Base-by-base conservation (phyloP, 2,888 invertebrate species). In the Carcina quercana region DNA sequence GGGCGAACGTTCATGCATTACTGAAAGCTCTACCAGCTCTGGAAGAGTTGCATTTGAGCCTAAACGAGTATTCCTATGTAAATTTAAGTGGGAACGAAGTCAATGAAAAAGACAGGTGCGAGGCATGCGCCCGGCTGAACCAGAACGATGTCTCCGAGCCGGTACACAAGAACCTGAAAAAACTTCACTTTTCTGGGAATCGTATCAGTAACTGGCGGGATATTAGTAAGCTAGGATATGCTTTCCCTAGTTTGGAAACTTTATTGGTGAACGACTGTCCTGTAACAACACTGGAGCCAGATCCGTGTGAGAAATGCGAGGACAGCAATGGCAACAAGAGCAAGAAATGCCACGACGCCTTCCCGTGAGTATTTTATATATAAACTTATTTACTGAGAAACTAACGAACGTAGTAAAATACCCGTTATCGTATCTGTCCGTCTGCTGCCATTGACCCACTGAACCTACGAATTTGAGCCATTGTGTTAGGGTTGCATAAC, bases 31-130 rank as follows among this genome's bases (percentile, higher is more conserved):
- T 94, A 41, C 92, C 91, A 35, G 89, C 90, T 61, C 85, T 97
- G 25, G 93, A 95, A 82, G 97, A 97, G 75, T 84, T 98, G 43
- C 97, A 97, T 75, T 80, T 97, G 53, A 96, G 97, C 60, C 86
- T 96, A 39, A 98, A 97, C 72, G 92, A 94, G 64, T 96, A 94
- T 69, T 87, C 88, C 14, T 87, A 89, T 45, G 92, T 95, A 21
- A 87, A 92, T 35, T 79, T 95, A 25, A 88, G 88, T 35, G 79
- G 74, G 5, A 53, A 69, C 34, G 67, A 78, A 24, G 54, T 68
- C 2, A 61, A 68, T 38, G 72, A 73, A 27, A 74, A 72, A 30
- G 68, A 74, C 32, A 61, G 62, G 26, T 80, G 82, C 42, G 79
- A 79, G 35, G 64, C 63, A 20, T 82, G 83, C 47, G 71, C 76